Base-by-base conservation (phyloP, 30 jellyfish, hydroid and myxozoan genomes). In the Chironex yamaguchii region DNA sequence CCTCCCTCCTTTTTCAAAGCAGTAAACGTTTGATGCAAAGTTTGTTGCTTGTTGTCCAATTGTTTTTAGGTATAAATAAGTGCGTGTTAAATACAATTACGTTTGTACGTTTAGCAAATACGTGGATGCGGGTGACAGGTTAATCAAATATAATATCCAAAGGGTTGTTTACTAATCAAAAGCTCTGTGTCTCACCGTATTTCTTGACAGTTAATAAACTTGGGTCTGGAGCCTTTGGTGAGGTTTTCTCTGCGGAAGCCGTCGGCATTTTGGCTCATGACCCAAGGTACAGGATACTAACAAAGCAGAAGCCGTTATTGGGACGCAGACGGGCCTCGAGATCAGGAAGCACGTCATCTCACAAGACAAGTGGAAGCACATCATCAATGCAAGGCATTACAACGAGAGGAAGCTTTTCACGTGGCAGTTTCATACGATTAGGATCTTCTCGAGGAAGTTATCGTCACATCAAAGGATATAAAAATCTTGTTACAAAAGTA, bases 191-290 rank as follows among this genome's bases (percentile, higher is more conserved):
- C 31, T 12, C 67, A 23, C 3, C 29, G 9, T 27, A 20, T 24
- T 35, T 36, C 17, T 30, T 71, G 49, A 6, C 36, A 89, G 97
- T 82, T 21, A 88, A 86, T 28, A 87, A 89, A 1, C 95, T 95
- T 81, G 99, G 99, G 11, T 79, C 97, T 26, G 99, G 99, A 3
- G 99, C 97, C 4, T 95, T 95, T 74, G 99, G 99, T 29, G 97
- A 87, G 34, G 99, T 95, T 13, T 82, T 83, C 51, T 58, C 84
- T 17, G 99, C 99, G 29, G 97, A 95, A 31, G 99, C 99, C 2
- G 89, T 78, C 4, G 99, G 99, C 17, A 95, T 95, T 31, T 70
- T 58, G 1, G 49, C 67, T 62, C 89, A 88, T 62, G 97, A 95
- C 30, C 97, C 99, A 12, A 81, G 97, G 23, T 91, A 89, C 33